Evolutionary conservation across 1,140 invertebrate genomes (phyloP).

Genomic region (Trichogramma pretiosum): DNA sequence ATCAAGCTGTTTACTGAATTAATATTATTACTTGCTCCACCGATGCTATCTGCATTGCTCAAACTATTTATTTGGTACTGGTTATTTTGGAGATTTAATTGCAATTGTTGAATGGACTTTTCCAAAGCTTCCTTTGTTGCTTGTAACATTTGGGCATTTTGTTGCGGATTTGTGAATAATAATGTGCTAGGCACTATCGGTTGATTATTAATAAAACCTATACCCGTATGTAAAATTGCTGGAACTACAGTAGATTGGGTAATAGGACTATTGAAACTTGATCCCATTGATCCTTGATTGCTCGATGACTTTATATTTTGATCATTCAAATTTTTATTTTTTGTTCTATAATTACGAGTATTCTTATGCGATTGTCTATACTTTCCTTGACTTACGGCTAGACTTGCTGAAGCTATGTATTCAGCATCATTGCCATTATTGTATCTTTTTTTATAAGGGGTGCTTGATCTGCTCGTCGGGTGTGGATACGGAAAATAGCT

Average conservation of each 20-base stretch:
- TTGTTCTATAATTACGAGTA: slow-evolving; percentile 2
- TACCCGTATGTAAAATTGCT: slow-evolving; percentile 25
- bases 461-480: no score
- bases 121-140: slow-evolving; percentile 27
- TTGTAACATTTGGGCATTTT: slow-evolving; percentile 27
- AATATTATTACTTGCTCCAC: slow-evolving; percentile 29
- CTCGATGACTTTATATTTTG: neutral
- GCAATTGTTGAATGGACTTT: slow-evolving; percentile 30
- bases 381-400: slow-evolving; percentile 22
- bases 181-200: slow-evolving; percentile 19
- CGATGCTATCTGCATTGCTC: slow-evolving; percentile 24
- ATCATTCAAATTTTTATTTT: slow-evolving; percentile 7
- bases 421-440: slow-evolving; percentile 8
- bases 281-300: slow-evolving; percentile 19
- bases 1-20: slow-evolving; percentile 24
- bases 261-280: slow-evolving; percentile 27
- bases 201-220: slow-evolving; percentile 21
- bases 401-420: slow-evolving; percentile 27
- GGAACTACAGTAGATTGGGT: slow-evolving; percentile 30
- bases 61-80: slow-evolving; percentile 15
- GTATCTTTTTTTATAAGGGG: slow-evolving; percentile 1
- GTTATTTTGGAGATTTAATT: slow-evolving; percentile 28
- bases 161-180: slow-evolving; percentile 16
- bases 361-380: slow-evolving; percentile 16
- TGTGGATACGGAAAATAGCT: no score